Evolutionary conservation across 1,140 invertebrate genomes (phyloP).

Genomic region (Hycleus phaleratus): DNA sequence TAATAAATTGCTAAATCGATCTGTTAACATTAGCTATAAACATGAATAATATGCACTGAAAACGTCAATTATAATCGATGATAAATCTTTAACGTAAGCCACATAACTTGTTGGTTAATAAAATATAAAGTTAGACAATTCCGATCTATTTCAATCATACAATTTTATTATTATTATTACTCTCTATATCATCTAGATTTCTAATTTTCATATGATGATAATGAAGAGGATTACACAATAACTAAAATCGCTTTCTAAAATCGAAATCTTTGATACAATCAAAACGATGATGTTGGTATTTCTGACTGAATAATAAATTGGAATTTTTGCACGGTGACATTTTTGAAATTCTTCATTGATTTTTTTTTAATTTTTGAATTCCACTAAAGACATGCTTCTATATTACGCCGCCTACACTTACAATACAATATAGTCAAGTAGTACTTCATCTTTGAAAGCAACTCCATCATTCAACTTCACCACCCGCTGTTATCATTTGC

Average conservation of each 20-base stretch:
- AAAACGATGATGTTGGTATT: background rate
- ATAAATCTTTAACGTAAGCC: slow-evolving; percentile 23
- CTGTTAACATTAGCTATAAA: slow-evolving; percentile 23
- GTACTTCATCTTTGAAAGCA: background rate
- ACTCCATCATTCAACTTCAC: slow-evolving; percentile 9
- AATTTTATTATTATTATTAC: background rate
- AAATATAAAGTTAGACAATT: background rate
- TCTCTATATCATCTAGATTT: background rate
- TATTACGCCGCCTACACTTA: slow-evolving; percentile 11
- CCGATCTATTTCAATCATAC: background rate
- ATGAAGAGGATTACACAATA: background rate
- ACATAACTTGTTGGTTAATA: slow-evolving; percentile 16
- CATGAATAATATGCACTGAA: slow-evolving; percentile 27
- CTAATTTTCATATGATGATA: background rate
- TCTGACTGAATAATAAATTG: background rate
- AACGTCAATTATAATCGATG: slow-evolving; percentile 27
- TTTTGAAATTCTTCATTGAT: background rate
- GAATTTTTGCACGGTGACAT: background rate
- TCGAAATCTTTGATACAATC: background rate
- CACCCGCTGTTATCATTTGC: slow-evolving; percentile 17
- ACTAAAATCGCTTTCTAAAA: background rate
- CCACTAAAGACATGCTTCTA: slow-evolving; percentile 1
- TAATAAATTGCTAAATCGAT: slow-evolving; percentile 21
- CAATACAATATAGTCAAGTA: background rate
- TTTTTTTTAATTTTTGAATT: background rate